Evolutionary conservation across 2,888 invertebrate species (phyloP).

Genomic region (Pammene aurita): DNA sequence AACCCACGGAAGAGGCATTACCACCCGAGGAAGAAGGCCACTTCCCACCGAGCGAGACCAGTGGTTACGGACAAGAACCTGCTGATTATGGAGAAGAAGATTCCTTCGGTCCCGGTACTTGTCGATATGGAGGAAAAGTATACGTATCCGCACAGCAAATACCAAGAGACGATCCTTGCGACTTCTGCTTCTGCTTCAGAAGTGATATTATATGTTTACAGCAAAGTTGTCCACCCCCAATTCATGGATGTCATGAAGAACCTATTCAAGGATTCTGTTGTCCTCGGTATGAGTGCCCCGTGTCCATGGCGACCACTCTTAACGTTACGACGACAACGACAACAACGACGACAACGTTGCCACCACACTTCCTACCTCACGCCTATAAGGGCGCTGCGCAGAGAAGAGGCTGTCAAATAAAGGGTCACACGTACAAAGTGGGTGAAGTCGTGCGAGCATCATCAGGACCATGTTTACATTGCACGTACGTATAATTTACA

Average conservation of each 20-base stretch:
- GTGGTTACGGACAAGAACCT: conserved; percentile 81
- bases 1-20: conserved; percentile 66
- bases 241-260: conserved; percentile 95
- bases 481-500: conserved; percentile 89
- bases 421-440: conserved; percentile 92
- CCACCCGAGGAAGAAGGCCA: conserved; percentile 66
- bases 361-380: conserved; percentile 92
- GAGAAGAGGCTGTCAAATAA: conserved; percentile 92
- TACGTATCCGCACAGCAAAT: conserved; percentile 98
- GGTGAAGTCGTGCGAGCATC: conserved; percentile 93
- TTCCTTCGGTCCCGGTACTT: conserved; percentile 94
- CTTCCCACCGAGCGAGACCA: conserved; percentile 67
- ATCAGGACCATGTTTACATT: conserved; percentile 96
- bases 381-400: conserved; percentile 89
- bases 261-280: conserved; percentile 97
- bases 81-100: conserved; percentile 91
- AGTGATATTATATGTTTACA: conserved; percentile 97
- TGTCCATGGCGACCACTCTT: conserved; percentile 91
- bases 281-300: conserved; percentile 96
- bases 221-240: conserved; percentile 97
- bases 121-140: conserved; percentile 95
- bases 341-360: conserved; percentile 92
- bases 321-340: conserved; percentile 94
- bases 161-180: conserved; percentile 96
- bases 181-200: conserved; percentile 98